Base-by-base conservation (phyloP, 2,888 invertebrate species). In the Ernsta delagoae region DNA sequence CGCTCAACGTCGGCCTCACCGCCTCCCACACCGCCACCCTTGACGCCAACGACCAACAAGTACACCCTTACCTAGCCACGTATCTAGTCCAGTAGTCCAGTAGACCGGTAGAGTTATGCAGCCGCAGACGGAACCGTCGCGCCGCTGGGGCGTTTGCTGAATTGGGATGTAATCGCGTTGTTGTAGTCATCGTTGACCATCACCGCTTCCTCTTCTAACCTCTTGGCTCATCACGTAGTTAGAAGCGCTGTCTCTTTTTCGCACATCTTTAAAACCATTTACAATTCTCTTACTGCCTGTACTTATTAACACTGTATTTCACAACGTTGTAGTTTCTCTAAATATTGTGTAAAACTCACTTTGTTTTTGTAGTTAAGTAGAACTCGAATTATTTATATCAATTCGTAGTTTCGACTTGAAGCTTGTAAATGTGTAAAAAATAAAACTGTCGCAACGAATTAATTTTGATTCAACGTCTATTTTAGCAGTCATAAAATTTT, bases 1-100 rank as follows among this genome's bases (percentile, higher is more conserved):
- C 95, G 86, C 94, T 96, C 81, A 96, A 95, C 93, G 92, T 96
- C 86, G 96, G 95, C 79, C 91, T 96, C 84, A 95, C 95, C 84
- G 95, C 96, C 86, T 92, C 94, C 73, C 92, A 94, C 86, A 89
- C 94, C 77, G 94, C 93, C 81, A 88, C 93, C 70, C 83, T 91
- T 83, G 92, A 94, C 90, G 87, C 94, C 78, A 87, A 89, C 89
- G 85, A 92, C 86, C 84, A 90, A 83, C 90, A 92, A 94, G 91
- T 92, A 94, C 87, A 85, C 70, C 71, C 74, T 36, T n/a, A 34
- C 24, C 9, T 34, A 56, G 34, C 31, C 56, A 16, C 24, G 24
- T 54, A 31, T 31, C 5, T 53, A 24, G 31, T 8, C n/a, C 34
- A n/a, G 54, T 70, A 74, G 77, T 66, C 57, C 65, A n/a, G 54